Conservation (phyloP, 2,888 invertebrate species). For the Drosophila antonietae region DNA sequence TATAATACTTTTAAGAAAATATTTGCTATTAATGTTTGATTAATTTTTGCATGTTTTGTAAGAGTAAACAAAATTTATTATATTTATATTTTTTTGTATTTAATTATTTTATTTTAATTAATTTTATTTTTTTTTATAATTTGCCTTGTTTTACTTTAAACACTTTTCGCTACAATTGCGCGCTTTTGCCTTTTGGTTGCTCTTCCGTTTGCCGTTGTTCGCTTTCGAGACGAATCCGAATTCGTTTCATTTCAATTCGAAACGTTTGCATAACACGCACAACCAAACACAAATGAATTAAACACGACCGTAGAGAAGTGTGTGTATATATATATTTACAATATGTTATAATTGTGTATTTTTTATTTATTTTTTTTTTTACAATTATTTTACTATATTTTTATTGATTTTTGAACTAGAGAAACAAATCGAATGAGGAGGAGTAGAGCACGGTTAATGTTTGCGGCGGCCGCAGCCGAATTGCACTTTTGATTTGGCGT, state of each 20-base stretch:
- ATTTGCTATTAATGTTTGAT: background rate
- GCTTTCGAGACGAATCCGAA: constrained; percentile 49
- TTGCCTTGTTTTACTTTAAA: constrained; percentile 25
- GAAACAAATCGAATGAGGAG: constrained; percentile 7
- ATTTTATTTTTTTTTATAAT: background rate
- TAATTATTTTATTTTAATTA: background rate
- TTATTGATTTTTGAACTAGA: constrained; percentile 28
- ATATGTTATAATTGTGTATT: constrained; percentile 5
- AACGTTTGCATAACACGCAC: constrained; percentile 78
- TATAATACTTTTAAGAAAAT: background rate
- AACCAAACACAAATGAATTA: constrained; percentile 43
- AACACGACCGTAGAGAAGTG: background rate
- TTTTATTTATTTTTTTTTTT: constrained; percentile 1
- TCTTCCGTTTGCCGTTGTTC: constrained; percentile 20
- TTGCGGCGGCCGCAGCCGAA: constrained; percentile 35
- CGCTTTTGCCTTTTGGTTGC: constrained; percentile 26
- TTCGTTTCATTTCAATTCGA: constrained; percentile 39
- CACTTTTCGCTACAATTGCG: constrained; percentile 28
- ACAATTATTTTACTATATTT: constrained; percentile 27
- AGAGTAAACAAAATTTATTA: background rate
- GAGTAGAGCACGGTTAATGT: constrained; percentile 3
- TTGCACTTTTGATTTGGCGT: constrained; percentile 51
- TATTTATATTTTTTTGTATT: background rate
- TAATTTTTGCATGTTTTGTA: too few relatives aligned
- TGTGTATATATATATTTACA: constrained; percentile 4